Conservation (phyloP, 2,797 vertebrate species). For the Chelmon rostratus region DNA sequence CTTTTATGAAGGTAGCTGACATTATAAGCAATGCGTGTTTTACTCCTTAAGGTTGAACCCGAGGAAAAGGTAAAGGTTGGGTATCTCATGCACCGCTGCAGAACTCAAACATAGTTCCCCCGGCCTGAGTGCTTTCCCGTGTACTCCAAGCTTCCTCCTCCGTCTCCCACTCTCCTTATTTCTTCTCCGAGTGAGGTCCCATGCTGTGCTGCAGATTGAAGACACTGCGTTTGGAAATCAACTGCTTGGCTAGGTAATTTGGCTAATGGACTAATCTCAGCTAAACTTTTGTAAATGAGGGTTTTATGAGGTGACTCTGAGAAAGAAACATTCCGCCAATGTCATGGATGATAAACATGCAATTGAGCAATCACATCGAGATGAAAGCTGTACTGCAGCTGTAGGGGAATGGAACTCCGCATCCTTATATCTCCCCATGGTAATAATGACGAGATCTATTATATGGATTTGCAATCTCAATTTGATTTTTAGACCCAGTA, state of each 20-base stretch:
- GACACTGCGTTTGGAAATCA: conserved; percentile 85
- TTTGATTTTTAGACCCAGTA: conserved; percentile 75
- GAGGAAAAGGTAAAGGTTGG: conserved; percentile 61
- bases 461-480: conserved; percentile 78
- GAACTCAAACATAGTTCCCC: conserved; percentile 46
- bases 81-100: conserved; percentile 37
- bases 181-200: conserved; percentile 68
- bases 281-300: conserved; percentile 87
- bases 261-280: conserved; percentile 88
- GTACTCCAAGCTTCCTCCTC: conserved; percentile 18
- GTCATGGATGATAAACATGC: conserved; percentile 87
- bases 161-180: conserved; percentile 57
- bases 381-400: conserved; percentile 74
- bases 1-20: conserved; percentile 66
- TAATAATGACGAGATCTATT: conserved; percentile 80
- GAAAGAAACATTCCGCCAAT: conserved; percentile 83
- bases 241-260: conserved; percentile 88
- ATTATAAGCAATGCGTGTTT: conserved; percentile 54
- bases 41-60: conserved; percentile 49
- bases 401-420: conserved; percentile 69
- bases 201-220: conserved; percentile 87
- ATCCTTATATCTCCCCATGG: conserved; percentile 71
- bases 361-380: conserved; percentile 83
- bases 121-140: conserved; percentile 20
- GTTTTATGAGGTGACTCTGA: conserved; percentile 86